phyloP scores from a whole-genome alignment of 2,113 vertebrate genomes.

The Orthonyx spaldingii region DNA sequence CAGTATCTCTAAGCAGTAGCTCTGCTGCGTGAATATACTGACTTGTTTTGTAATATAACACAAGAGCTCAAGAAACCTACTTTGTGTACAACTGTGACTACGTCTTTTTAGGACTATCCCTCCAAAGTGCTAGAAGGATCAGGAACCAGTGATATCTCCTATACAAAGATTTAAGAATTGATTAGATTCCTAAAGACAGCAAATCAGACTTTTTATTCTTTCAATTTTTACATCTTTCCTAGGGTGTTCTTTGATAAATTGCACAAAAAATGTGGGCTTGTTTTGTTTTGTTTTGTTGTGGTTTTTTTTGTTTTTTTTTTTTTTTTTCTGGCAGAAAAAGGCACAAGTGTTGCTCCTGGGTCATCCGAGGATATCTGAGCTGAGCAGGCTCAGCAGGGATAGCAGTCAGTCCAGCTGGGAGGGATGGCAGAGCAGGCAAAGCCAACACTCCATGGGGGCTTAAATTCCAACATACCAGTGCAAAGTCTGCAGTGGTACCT shows the following conservation, averaged over 20 bases:
- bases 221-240: background rate
- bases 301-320: too few relatives aligned
- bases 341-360: background rate
- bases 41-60: background rate
- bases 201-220: background rate
- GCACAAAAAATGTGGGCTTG: too few relatives aligned
- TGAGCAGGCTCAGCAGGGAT: background rate
- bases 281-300: too few relatives aligned
- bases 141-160: background rate
- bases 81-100: background rate
- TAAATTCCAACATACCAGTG: background rate
- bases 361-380: background rate
- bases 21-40: background rate
- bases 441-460: background rate
- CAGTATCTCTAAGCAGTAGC: constrained; percentile 24
- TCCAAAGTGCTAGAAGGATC: background rate
- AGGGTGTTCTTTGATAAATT: background rate
- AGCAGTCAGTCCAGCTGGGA: background rate
- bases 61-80: background rate
- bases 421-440: background rate
- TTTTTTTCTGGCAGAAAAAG: background rate
- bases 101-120: background rate
- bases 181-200: background rate
- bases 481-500: background rate
- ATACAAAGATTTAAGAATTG: background rate